Conservation (phyloP, 2,113 vertebrate species). For the Sakesphorus luctuosus region DNA sequence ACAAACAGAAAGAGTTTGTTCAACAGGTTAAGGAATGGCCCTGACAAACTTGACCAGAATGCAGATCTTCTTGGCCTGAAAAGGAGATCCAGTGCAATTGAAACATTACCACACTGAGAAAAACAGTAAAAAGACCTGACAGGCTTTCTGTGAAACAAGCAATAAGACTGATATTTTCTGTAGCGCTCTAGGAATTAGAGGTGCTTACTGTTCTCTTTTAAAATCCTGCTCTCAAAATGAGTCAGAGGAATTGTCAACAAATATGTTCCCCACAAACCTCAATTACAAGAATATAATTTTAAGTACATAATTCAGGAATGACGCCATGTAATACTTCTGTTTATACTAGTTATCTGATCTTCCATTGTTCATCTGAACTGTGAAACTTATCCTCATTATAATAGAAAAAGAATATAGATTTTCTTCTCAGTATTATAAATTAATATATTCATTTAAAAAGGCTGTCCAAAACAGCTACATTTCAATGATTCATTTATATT, state of each 20-base stretch:
- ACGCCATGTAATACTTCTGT: background rate
- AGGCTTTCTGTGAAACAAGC: background rate
- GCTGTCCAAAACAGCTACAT: background rate
- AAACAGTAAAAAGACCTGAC: background rate
- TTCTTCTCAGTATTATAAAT: background rate
- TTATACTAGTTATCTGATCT: background rate
- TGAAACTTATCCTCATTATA: background rate
- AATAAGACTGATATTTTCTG: background rate
- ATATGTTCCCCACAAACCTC: background rate
- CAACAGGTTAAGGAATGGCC: background rate
- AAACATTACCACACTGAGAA: background rate
- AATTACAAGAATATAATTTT: background rate
- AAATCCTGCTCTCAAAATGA: background rate
- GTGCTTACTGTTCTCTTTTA: background rate
- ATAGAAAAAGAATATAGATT: background rate
- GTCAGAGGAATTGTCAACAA: background rate
- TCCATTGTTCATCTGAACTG: background rate
- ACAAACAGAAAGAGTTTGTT: background rate
- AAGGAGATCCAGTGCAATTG: background rate
- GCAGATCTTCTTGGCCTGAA: background rate
- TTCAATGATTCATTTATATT: background rate
- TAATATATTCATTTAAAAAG: background rate
- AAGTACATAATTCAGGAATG: background rate
- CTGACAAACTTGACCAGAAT: background rate
- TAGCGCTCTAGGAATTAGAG: background rate